phyloP scores from a whole-genome alignment of 2,113 vertebrate species.

The Gavia stellata region DNA sequence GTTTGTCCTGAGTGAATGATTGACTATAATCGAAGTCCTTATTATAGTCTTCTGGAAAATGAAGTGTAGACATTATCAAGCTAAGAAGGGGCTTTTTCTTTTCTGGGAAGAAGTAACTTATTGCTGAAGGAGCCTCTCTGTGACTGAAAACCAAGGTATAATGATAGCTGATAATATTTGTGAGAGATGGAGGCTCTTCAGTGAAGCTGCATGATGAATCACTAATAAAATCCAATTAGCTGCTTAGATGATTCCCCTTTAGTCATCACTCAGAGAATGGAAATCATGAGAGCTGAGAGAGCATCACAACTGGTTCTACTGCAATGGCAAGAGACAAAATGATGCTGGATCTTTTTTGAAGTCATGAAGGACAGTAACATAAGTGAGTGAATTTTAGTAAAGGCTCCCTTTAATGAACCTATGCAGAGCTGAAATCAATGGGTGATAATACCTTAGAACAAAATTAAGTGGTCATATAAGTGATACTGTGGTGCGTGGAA shows the following conservation, averaged over 20 bases:
- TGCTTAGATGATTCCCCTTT: background rate
- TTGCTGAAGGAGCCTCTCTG: background rate
- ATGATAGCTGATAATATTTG: background rate
- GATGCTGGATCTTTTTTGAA: background rate
- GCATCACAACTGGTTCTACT: background rate
- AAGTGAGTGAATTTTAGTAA: background rate
- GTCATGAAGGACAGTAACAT: background rate
- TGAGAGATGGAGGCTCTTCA: background rate
- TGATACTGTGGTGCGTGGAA: background rate
- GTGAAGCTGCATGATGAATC: constrained; percentile 20
- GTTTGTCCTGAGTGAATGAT: background rate
- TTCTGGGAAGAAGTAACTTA: background rate
- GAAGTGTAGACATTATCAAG: background rate
- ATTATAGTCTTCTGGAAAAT: background rate
- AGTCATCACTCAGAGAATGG: background rate
- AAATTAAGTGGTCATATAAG: background rate
- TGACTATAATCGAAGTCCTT: background rate
- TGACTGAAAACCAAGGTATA: background rate
- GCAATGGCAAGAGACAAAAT: background rate
- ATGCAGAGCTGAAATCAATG: background rate
- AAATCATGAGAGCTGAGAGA: background rate
- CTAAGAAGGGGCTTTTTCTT: background rate
- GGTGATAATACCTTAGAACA: background rate
- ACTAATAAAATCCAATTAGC: constrained; percentile 28
- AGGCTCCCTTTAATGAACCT: background rate